Conservation (phyloP, 2,888 invertebrate genomes). For the Desoria tigrina region DNA sequence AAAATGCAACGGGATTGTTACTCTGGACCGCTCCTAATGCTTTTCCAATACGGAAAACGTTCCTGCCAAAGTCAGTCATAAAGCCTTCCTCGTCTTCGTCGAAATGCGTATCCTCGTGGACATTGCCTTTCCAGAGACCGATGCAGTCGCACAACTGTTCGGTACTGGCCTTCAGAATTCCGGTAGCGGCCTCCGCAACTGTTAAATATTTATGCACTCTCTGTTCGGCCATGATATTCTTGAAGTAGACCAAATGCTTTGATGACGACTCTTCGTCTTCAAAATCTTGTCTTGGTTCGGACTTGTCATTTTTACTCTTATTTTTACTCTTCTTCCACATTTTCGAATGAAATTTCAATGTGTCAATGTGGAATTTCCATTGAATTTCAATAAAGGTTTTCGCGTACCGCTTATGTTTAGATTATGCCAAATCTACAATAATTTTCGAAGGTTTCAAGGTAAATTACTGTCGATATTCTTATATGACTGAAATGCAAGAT, state of each 20-base stretch:
- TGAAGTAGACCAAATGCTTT: conserved; percentile 1
- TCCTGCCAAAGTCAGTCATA: conserved; percentile 13
- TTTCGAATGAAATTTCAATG: too few species aligned
- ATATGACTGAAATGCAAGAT: too few species aligned
- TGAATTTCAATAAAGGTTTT: too few species aligned
- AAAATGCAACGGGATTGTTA: conserved; percentile 32
- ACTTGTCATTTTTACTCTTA: too few species aligned
- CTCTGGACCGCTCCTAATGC: conserved; percentile 28
- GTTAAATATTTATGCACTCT: conserved; percentile 5
- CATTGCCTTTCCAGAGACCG: conserved; percentile 11
- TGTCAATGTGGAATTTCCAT: too few species aligned
- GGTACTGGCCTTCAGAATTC: conserved; percentile 21
- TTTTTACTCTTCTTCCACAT: too few species aligned
- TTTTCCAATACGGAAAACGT: conserved; percentile 22
- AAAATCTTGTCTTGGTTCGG: not conserved
- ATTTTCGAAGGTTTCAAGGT: too few species aligned
- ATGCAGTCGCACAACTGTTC: conserved; percentile 5
- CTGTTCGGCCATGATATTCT: conserved; percentile 4
- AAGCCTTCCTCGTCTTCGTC: not conserved
- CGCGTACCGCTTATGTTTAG: too few species aligned
- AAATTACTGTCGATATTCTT: too few species aligned
- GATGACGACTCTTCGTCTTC: too few species aligned
- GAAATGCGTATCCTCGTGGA: not conserved
- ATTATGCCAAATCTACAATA: too few species aligned
- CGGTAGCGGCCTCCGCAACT: conserved; percentile 22